A percentile compares a stretch with the other conserved stretches of the same genome.
Evolutionary conservation across 2,113 vertebrate species (phyloP).

Genomic region (Genyomyrus donnyi): DNA sequence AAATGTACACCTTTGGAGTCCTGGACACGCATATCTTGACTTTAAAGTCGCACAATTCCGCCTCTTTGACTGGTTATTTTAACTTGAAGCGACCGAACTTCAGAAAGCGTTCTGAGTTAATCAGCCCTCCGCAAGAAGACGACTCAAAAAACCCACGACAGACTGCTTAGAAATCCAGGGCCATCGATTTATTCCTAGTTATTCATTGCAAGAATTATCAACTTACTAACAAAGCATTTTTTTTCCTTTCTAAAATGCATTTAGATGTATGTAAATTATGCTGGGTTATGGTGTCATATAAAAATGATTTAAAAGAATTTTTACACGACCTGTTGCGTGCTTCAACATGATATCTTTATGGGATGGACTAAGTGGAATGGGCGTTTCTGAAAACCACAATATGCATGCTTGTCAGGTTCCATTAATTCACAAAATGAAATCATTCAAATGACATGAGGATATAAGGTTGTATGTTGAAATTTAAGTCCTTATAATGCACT

Average conservation of each 20-base stretch:
- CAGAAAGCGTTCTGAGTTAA: not conserved
- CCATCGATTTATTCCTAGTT: not conserved
- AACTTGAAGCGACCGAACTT: not conserved
- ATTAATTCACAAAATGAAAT: not conserved
- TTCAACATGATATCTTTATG: not conserved
- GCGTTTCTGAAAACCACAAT: not conserved
- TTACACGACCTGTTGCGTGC: not conserved
- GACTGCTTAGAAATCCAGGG: not conserved
- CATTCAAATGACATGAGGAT: not conserved
- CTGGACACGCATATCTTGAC: constrained; percentile 7
- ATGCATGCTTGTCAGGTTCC: not conserved
- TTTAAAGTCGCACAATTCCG: not conserved
- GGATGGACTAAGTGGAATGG: not conserved
- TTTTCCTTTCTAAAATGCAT: not conserved
- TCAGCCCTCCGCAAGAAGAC: not conserved
- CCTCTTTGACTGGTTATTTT: not conserved
- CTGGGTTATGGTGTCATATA: not conserved
- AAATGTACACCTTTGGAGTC: not conserved
- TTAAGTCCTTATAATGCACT: not conserved
- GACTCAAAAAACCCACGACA: not conserved
- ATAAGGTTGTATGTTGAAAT: not conserved
- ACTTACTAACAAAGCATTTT: not conserved
- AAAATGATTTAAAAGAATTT: not conserved
- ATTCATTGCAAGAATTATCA: not conserved
- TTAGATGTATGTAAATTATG: not conserved